Evolutionary conservation across 64 coral and sea anemone genomes (phyloP), one percentile per base, ranked within the genome.

Genomic region (Actinia equina): DNA sequence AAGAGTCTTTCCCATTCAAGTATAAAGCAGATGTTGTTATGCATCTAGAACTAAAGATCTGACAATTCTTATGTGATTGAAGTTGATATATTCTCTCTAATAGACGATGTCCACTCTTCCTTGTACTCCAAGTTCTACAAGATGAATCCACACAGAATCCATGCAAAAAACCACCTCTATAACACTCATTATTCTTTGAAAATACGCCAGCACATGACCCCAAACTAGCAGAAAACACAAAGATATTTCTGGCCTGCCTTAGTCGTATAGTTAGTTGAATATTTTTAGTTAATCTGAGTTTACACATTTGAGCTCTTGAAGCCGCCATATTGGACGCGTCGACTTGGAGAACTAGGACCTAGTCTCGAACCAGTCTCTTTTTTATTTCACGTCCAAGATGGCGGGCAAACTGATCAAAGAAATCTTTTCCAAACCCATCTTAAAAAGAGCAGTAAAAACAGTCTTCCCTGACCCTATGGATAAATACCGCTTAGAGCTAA

Each of bases 381-480:
- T 52, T 27, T 23, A 13, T 26, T 3, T 52, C 83, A 85, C 59
- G 55, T 86, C 20, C 69, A 88, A 92, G 59, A 92, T 92, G 91
- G 91, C 91, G 91, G 91, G 86, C 17, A 92, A 78, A 61, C 45
- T 89, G 41, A 55, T 96, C 5, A 84, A 84, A 79, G 84, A 93
- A 42, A 85, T 96, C 44, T 88, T 96, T 37, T 77, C 69, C 52
- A 93, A 87, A 71, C 91, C 88, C 10, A 57, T 81, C 17, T 19
- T 96, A 14, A 89, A 96, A 76, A 91, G 65, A 59, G 94, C 88
- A 17, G 91, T 93, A 30, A 88, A 93, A 41, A 91, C 88, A 0
- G 77, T 96, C 42, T 96, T 96, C 71, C 94, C 94, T 2, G 94
- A 96, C 63, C 94, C 94, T 14, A 96, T 96, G 94, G 85, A 93